Base-by-base conservation (phyloP, 2,113 vertebrate species). In the Delphinapterus leucas region DNA sequence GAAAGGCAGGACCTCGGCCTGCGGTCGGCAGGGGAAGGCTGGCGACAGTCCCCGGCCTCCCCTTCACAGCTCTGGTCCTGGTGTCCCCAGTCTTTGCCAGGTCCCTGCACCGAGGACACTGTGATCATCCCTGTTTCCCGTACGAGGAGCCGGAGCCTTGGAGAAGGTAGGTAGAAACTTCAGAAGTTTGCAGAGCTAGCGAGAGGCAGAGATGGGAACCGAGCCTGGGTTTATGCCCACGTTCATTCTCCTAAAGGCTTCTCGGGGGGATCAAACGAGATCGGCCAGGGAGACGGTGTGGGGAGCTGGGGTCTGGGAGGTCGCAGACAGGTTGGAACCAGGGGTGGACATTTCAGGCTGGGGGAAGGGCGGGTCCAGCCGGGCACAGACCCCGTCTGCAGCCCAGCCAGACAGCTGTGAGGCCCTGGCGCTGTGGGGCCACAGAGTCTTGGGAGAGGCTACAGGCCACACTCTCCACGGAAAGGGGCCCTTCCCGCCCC, bases 321-420 rank as follows among this genome's bases (percentile, higher is more conserved):
- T 20, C 0, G 0, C 8, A 10, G n/a, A 25, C 14, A 21, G 71
- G n/a, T 12, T 14, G 60, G 61, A 74, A 21, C 49, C 3, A 10
- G 7, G 9, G 1, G 1, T 3, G 31, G 79, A 36, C 3, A 5
- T n/a, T 12, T 18, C 7, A 1, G 79, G 25, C 61, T 0, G 0
- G 2, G 17, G 31, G 84, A 12, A 44, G 41, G 12, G 47, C 1
- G 5, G 25, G 53, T 21, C 58, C 82, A 8, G 18, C 3, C 10
- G 47, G 31, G 68, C 47, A 5, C 1, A 4, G 23, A 10, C 18
- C 17, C n/a, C 47, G 8, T 6, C 1, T 33, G 25, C 17, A 41
- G 13, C 53, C 80, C 44, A 73, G 87, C 82, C 44, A 20, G 26
- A 12, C 15, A 5, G 11, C 20, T 31, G 8, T 0, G n/a, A 28